phyloP scores from a whole-genome alignment of 2,797 vertebrate species.

The Platalea minor region DNA sequence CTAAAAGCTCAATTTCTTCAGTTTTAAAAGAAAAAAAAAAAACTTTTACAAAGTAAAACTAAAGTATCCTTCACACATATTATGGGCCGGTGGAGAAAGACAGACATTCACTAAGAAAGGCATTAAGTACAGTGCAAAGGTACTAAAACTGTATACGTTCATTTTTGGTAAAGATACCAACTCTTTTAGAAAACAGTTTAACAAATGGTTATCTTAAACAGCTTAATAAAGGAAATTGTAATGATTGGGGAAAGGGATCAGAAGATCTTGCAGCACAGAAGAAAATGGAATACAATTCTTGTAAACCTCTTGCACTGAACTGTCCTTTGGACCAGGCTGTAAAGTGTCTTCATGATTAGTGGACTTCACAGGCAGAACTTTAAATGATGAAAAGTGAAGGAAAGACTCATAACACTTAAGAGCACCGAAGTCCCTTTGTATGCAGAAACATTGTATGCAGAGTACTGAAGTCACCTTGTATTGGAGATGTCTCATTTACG shows the following conservation, averaged over 20 bases:
- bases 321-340: neutral
- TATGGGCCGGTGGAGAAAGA: neutral
- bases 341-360: neutral
- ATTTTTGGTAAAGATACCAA: neutral
- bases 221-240: neutral
- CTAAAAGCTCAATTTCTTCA: neutral
- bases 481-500: neutral
- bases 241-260: neutral
- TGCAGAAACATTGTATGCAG: neutral
- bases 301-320: neutral
- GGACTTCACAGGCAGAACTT: neutral
- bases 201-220: neutral
- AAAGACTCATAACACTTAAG: neutral
- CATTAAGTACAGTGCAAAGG: neutral
- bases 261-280: neutral
- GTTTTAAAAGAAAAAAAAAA: neutral
- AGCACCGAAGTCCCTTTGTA: neutral
- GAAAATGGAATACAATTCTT: neutral
- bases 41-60: neutral
- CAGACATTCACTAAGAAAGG: neutral
- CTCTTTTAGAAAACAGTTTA: neutral
- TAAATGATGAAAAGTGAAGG: neutral
- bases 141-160: neutral
- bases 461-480: neutral
- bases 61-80: neutral